Percentiles rank a stretch among this genome's conserved stretches.
Evolutionary conservation across 1,140 invertebrate genomes (phyloP).

Genomic region (Heliothis subflexa): DNA sequence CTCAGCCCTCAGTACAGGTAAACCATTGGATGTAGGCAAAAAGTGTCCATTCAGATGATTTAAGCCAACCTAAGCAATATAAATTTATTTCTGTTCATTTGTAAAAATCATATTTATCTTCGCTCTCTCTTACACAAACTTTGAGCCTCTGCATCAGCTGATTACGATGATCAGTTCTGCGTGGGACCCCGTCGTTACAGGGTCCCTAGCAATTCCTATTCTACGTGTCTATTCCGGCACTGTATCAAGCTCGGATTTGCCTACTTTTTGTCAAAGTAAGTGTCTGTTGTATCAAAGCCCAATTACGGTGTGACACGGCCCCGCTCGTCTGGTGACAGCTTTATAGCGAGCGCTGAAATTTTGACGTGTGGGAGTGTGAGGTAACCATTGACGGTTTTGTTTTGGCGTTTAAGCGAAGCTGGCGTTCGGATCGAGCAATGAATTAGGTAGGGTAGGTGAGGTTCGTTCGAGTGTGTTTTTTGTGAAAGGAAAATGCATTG

Average conservation of each 20-base stretch:
- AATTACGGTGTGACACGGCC: conserved; percentile 30
- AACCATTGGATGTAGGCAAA: too few relatives aligned
- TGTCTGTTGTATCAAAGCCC: conserved; percentile 17
- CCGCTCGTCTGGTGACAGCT: background rate
- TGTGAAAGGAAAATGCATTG: background rate
- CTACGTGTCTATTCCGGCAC: too few relatives aligned
- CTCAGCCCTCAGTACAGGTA: too few relatives aligned
- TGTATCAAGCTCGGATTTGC: background rate
- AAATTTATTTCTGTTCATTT: too few relatives aligned
- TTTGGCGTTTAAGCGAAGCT: background rate
- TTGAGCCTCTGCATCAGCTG: too few relatives aligned
- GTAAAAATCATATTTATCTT: too few relatives aligned
- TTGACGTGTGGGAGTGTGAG: background rate
- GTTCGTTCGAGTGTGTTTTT: conserved; percentile 3
- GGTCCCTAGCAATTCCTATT: too few relatives aligned
- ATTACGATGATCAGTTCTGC: too few relatives aligned
- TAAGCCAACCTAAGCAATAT: too few relatives aligned
- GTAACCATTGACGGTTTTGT: background rate
- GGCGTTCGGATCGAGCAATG: background rate
- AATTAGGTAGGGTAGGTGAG: background rate
- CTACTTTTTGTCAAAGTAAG: conserved; percentile 33
- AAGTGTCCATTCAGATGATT: too few relatives aligned
- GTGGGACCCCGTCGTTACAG: too few relatives aligned
- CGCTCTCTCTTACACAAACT: too few relatives aligned
- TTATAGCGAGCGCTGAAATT: background rate